Base-by-base conservation (phyloP, 2,888 invertebrate species). In the Phanerotoma sp. region DNA sequence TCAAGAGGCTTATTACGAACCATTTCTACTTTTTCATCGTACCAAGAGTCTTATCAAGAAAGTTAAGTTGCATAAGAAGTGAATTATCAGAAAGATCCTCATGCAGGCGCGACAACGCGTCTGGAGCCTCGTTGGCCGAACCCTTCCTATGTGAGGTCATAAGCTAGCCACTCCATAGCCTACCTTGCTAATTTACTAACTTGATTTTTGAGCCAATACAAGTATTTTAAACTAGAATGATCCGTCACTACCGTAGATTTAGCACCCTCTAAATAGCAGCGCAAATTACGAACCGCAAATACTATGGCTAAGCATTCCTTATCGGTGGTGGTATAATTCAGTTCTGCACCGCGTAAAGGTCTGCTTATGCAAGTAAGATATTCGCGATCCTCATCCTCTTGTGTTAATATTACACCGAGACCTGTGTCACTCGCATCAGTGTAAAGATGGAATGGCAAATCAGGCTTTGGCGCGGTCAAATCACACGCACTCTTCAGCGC, bases 241-340 rank as follows among this genome's bases (percentile, higher is more conserved):
- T 69, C 65, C 0, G 66, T 67, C 4, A 60, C 40, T 0, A 67
- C 65, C 0, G 58, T 62, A 13, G 65, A 62, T 3, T 10, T 11
- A 2, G 55, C 51, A 0, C 55, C 52, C 20, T 58, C 50, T 0
- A 62, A 25, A 21, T 62, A 63, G 0, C 50, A 41, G 0, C 59
- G 54, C 33, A 56, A 56, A 4, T 58, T 58, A 1, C 35, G 33
- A 2, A 56, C 40, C 1, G 57, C 50, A 59, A 58, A 62, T 1
- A 62, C n/a, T 1, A 62, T 57, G 0, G 58, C 61, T 1, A 61
- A 32, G 13, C 60, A 62, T n/a, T 47, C 35, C 20, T 53, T 52
- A 18, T 56, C 45, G 1, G 46, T 54, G 13, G 54, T 56, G n/a
- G 51, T 46, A 15, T 56, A 49, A 40, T 54, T 40, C 15, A 56